A percentile compares a stretch with the other conserved stretches of the same genome.
Evolutionary conservation across 2,888 invertebrate species (phyloP).

Genomic region (Scaptomyza parva): DNA sequence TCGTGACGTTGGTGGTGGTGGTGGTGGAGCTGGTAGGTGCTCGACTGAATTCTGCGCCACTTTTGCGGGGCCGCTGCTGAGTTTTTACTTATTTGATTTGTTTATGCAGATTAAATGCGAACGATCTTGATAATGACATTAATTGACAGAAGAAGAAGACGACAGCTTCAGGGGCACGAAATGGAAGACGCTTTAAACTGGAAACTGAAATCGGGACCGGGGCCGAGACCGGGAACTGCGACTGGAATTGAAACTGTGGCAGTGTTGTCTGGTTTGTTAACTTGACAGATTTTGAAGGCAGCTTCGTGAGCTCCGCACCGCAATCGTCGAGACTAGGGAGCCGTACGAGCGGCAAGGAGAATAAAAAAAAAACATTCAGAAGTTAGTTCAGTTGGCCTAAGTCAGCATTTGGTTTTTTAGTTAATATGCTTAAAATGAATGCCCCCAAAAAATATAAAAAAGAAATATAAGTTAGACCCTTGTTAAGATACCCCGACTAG

Average conservation of each 20-base stretch:
- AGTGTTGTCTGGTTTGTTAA: conserved; percentile 79
- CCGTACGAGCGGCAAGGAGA: conserved; percentile 8
- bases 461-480: too few relatives aligned
- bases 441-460: conserved; percentile 38
- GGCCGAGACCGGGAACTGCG: conserved; percentile 16
- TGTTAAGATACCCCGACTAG: too few relatives aligned
- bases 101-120: conserved; percentile 83
- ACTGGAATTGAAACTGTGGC: conserved; percentile 26
- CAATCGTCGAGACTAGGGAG: conserved; percentile 60
- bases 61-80: conserved; percentile 60
- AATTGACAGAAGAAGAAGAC: conserved; percentile 80
- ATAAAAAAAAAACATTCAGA: conserved; percentile 7
- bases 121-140: conserved; percentile 84
- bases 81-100: conserved; percentile 79
- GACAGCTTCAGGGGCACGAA: conserved; percentile 60
- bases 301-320: conserved; percentile 67
- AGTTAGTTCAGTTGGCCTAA: conserved; percentile 48
- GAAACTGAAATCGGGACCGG: conserved; percentile 28
- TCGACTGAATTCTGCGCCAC: conserved; percentile 72
- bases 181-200: conserved; percentile 54
- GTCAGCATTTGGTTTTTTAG: conserved; percentile 72
- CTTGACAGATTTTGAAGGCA: conserved; percentile 82
- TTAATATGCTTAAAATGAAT: conserved; percentile 74
- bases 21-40: conserved; percentile 35
- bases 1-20: conserved; percentile 41